Evolutionary conservation across 2,797 vertebrate species (phyloP), one percentile per base, ranked within the genome.

Genomic region (Galagoides demidoff): DNA sequence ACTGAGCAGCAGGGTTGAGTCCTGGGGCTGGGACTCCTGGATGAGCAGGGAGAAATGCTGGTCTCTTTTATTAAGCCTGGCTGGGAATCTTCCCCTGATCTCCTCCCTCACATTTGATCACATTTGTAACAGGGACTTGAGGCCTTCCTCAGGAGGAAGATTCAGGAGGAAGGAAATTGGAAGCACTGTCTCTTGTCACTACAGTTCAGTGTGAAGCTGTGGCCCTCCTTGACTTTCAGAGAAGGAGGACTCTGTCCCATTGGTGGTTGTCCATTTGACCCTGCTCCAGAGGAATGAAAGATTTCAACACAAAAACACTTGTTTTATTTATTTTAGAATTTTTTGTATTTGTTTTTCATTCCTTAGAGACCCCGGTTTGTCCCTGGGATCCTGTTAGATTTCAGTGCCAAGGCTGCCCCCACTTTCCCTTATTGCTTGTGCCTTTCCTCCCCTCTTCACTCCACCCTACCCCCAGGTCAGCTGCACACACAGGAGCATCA

Each of bases 1-100:
- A 25, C 90, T 95, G 29, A 96, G 92, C 59, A 96, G 93, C 3
- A 8, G 37, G 57, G 31, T 63, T 37, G 89, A 39, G 19, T 98
- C 57, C 0, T n/a, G 39, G 34, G 88, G 23, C 37, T 37, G 29
- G 17, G 84, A 57, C 10, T 82, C 52, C 2, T 17, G 55, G 39
- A 90, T 29, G 3, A 27, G 78, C 85, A 96, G 83, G 34, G 83
- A 76, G 57, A 97, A 96, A 34, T 70, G 17, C 85, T 76, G 84
- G 34, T 49, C 20, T 17, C 23, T 45, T 43, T 17, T 85, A 7
- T 89, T 29, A 14, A 97, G 77, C 17, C 49, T 71, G 29, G 27
- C 59, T 31, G 27, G 61, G 45, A 95, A 77, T 88, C 77, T 90
- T 45, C 49, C 6, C 0, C 17, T 43, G 20, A 5, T 37, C 16